Conservation (phyloP, 2,797 vertebrate genomes). For the Triplophysa bombifrons region DNA sequence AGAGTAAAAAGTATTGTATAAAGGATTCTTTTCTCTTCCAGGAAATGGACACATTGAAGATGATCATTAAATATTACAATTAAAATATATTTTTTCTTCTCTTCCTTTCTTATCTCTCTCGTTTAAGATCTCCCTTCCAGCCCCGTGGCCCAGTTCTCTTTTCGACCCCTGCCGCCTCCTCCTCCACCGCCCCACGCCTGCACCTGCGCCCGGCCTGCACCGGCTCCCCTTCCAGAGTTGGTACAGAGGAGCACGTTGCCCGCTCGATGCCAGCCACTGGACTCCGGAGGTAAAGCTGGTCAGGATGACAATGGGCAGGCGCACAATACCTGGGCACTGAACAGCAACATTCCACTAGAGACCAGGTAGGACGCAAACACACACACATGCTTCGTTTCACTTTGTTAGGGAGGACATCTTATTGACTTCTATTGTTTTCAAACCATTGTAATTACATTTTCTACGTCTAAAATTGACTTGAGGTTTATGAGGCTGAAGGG, state of each 20-base stretch:
- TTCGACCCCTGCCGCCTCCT: conserved; percentile 52
- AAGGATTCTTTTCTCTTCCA: conserved; percentile 18
- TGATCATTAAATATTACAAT: conserved; percentile 20
- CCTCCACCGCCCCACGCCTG: conserved; percentile 51
- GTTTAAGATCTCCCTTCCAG: conserved; percentile 54
- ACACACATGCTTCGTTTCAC: conserved; percentile 13
- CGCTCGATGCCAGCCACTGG: conserved; percentile 76
- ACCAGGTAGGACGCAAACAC: conserved; percentile 76
- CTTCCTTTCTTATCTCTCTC: conserved; percentile 25
- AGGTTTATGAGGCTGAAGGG: background rate
- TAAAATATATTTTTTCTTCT: background rate
- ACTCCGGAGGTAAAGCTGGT: conserved; percentile 57
- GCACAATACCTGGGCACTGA: conserved; percentile 88
- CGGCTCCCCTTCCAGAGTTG: conserved; percentile 65
- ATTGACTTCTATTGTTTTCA: conserved; percentile 7
- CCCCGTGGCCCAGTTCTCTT: conserved; percentile 50
- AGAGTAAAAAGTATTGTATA: background rate
- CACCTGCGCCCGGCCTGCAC: conserved; percentile 51
- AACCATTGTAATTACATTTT: background rate
- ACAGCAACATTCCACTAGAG: conserved; percentile 88
- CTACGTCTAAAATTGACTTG: background rate
- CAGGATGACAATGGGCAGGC: conserved; percentile 72
- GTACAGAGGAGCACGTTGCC: conserved; percentile 84
- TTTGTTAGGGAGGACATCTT: background rate
- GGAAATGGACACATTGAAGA: conserved; percentile 29